Percentiles rank a stretch among this genome's conserved stretches.
These are phyloP conservation scores for Setophaga petechia DNA, from an alignment of 2,113 vertebrate species.

Conservation along the genomic window DNA sequence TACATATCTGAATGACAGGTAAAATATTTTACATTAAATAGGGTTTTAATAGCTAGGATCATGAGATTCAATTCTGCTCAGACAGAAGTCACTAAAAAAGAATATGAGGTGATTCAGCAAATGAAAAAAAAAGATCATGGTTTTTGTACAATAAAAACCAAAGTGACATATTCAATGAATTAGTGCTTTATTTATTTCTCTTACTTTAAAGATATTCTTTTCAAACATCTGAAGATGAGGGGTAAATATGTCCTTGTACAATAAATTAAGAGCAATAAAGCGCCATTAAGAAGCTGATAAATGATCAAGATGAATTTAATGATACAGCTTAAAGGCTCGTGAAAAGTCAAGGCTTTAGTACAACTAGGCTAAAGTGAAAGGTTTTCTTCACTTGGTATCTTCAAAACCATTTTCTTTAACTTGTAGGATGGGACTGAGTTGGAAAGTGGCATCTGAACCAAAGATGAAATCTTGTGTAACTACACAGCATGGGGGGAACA, in stretches of 20 bases:
- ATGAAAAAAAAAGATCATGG: conserved; percentile 57
- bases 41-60: conserved; percentile 77
- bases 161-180: conserved; percentile 77
- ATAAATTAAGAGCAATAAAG: conserved; percentile 79
- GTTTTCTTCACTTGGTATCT: not conserved
- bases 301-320: conserved; percentile 34
- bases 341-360: conserved; percentile 62
- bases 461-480: not conserved
- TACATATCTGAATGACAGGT: conserved; percentile 82
- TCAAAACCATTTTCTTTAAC: conserved; percentile 26
- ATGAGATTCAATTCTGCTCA: conserved; percentile 76
- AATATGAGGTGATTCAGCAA: conserved; percentile 74
- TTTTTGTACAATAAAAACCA: conserved; percentile 82
- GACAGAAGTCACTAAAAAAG: conserved; percentile 70
- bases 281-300: conserved; percentile 42
- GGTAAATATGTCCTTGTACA: conserved; percentile 72
- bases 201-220: conserved; percentile 73
- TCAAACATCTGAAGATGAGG: conserved; percentile 70
- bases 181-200: conserved; percentile 79
- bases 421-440: not conserved
- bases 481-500: not conserved
- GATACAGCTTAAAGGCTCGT: conserved; percentile 47
- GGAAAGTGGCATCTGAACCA: conserved; percentile 31
- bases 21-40: conserved; percentile 89
- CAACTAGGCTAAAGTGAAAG: conserved; percentile 28